A percentile compares a stretch with the other conserved stretches of the same genome.
These are phyloP conservation scores for Malurus melanocephalus DNA, from an alignment of 2,113 vertebrate species.

Conservation along the genomic window DNA sequence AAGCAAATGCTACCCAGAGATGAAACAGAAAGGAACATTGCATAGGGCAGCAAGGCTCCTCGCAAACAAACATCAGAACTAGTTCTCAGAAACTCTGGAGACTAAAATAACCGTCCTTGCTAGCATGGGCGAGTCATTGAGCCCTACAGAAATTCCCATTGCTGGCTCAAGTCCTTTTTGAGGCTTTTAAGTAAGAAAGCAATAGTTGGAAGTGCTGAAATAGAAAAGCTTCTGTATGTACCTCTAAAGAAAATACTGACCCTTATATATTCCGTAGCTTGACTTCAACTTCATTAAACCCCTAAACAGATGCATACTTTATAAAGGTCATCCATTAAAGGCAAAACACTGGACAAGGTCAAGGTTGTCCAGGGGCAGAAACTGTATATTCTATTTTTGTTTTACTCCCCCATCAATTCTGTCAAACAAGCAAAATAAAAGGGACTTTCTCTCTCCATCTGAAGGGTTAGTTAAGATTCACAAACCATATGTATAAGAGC, in stretches of 20 bases:
- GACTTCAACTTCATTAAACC: slow-evolving; percentile 31
- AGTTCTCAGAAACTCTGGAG: background rate
- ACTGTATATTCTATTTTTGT: background rate
- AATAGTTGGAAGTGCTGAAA: slow-evolving; percentile 4
- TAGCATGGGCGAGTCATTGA: background rate
- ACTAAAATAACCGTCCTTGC: background rate
- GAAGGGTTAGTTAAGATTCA: slow-evolving; percentile 38
- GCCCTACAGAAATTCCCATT: background rate
- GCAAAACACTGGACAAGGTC: slow-evolving; percentile 34
- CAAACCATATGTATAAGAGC: slow-evolving; percentile 15
- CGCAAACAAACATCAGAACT: slow-evolving; percentile 42
- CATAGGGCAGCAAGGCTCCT: background rate
- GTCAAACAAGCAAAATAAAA: slow-evolving; percentile 45
- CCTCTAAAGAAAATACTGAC: slow-evolving; percentile 10
- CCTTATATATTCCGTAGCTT: background rate
- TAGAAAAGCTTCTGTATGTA: background rate
- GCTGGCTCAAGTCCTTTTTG: background rate
- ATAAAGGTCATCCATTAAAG: slow-evolving; percentile 33
- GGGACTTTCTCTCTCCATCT: background rate
- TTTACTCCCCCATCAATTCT: background rate
- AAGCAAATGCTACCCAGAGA: background rate
- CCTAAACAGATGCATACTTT: slow-evolving; percentile 23
- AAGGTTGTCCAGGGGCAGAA: slow-evolving; percentile 35
- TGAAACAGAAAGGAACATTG: slow-evolving; percentile 4
- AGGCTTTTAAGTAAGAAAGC: background rate